phyloP scores from a whole-genome alignment of 2,888 invertebrate species.

The Ommatoiulus sabulosus region DNA sequence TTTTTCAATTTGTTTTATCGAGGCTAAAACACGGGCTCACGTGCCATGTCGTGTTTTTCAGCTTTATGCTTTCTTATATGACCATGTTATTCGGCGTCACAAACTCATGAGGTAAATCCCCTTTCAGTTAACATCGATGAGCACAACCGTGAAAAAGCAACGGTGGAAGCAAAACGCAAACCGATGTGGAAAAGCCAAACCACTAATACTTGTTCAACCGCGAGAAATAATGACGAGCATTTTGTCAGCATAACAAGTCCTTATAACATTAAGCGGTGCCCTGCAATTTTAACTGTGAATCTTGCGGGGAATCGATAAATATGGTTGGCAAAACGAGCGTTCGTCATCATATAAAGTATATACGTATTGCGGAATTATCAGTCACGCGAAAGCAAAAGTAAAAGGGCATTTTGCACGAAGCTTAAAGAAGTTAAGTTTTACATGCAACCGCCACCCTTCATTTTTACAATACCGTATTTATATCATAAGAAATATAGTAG shows the following conservation, averaged over 20 bases:
- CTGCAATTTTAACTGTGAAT: background rate
- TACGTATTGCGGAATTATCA: background rate
- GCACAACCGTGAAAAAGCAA: background rate
- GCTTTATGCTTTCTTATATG: background rate
- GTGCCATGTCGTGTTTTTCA: no score
- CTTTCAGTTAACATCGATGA: slow-evolving; percentile 6
- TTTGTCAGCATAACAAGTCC: slow-evolving; percentile 5
- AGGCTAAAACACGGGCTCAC: background rate
- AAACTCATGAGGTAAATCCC: background rate
- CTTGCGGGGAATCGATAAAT: background rate
- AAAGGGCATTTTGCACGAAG: background rate
- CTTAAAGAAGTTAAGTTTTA: no score
- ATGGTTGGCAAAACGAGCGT: background rate
- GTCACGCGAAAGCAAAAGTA: background rate
- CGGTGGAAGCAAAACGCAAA: background rate
- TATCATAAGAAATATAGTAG: no score
- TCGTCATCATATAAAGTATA: background rate
- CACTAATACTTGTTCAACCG: background rate
- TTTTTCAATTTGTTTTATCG: slow-evolving; percentile 20
- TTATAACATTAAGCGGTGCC: background rate
- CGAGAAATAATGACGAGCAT: background rate
- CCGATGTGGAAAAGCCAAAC: background rate
- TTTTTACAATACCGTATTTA: background rate
- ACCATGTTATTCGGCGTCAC: background rate
- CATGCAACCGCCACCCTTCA: no score